Conservation (phyloP, 2,113 vertebrate species). For the Hydrolagus affinis region DNA sequence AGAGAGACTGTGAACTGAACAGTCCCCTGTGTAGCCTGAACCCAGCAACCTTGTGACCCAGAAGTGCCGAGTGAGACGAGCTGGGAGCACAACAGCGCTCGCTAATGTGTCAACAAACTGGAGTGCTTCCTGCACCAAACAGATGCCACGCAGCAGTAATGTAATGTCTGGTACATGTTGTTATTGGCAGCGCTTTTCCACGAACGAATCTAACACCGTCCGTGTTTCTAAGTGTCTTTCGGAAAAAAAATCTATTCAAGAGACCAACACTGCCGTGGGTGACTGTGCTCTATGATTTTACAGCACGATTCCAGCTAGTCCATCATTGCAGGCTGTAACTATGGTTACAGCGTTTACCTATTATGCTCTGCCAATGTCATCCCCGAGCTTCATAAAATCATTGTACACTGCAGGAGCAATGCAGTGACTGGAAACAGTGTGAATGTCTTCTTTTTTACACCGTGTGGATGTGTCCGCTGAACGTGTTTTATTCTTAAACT, state of each 20-base stretch:
- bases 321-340: not conserved
- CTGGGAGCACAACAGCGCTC: no score
- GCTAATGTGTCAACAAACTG: not conserved
- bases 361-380: not conserved
- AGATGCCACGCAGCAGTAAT: not conserved
- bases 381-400: no score
- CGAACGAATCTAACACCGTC: no score
- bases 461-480: not conserved
- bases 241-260: constrained; percentile 8
- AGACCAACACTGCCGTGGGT: not conserved
- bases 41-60: no score
- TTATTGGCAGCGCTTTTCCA: no score
- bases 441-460: not conserved
- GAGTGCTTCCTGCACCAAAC: not conserved
- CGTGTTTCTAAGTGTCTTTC: no score
- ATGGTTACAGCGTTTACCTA: not conserved
- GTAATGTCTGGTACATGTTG: not conserved
- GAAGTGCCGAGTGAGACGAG: no score
- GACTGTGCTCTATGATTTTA: not conserved
- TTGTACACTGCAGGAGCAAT: not conserved
- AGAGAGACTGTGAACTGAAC: no score
- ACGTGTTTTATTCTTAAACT: no score
- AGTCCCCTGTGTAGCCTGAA: no score
- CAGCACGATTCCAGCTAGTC: constrained; percentile 3
- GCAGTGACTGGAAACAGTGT: not conserved